A percentile compares a stretch with the other conserved stretches of the same genome.
These are phyloP conservation scores for Ahaetulla prasina DNA, from an alignment of 2,113 vertebrate genomes.

Conservation along the genomic window DNA sequence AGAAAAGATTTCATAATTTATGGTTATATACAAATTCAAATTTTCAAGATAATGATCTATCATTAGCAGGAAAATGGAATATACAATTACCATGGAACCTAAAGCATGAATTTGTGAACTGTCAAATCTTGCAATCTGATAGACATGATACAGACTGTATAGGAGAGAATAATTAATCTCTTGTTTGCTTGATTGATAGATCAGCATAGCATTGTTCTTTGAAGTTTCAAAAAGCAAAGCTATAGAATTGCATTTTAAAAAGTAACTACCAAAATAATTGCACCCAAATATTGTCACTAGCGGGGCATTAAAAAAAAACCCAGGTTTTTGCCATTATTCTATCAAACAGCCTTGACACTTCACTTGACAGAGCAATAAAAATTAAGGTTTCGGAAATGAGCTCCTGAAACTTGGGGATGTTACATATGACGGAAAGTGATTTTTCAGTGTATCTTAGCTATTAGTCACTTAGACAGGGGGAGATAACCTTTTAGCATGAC, in stretches of 20 bases:
- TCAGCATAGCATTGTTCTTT: not conserved
- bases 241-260: not conserved
- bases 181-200: not conserved
- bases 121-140: not conserved
- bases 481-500: not conserved
- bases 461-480: not conserved
- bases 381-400: not conserved
- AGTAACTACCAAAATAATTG: not conserved
- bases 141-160: not conserved
- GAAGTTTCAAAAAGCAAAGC: not conserved
- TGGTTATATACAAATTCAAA: not conserved
- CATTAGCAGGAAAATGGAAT: not conserved
- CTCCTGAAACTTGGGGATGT: not conserved
- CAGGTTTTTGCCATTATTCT: not conserved
- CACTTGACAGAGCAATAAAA: not conserved
- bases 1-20: not conserved
- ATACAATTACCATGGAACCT: constrained; percentile 3
- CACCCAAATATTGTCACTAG: not conserved
- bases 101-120: not conserved
- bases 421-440: not conserved
- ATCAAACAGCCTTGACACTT: not conserved
- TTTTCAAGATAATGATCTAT: not conserved
- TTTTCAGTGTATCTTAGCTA: not conserved
- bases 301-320: not conserved
- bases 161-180: not conserved